Percentiles rank a stretch among this genome's conserved stretches.
phyloP scores from a whole-genome alignment of 1,140 invertebrate genomes.

The Plutomurus gul region DNA sequence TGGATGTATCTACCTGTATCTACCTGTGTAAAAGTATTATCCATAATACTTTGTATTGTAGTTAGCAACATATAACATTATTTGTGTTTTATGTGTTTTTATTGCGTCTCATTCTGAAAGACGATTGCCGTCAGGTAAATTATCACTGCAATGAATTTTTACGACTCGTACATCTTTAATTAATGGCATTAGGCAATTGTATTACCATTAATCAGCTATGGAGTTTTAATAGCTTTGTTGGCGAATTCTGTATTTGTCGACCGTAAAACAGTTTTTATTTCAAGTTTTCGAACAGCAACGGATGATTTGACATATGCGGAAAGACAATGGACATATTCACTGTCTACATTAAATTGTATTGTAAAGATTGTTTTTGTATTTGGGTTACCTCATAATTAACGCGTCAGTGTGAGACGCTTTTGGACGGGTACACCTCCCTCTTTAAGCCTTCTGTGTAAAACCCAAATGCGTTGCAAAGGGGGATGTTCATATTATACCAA shows the following conservation, averaged over 20 bases:
- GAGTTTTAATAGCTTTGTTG: conserved; percentile 3
- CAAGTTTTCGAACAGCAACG: too few species aligned
- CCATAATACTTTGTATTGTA: neutral
- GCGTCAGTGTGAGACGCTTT: neutral
- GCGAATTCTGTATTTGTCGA: neutral
- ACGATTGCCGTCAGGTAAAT: neutral
- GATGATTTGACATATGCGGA: too few species aligned
- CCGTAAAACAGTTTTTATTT: neutral
- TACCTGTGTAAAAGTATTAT: neutral
- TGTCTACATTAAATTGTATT: neutral
- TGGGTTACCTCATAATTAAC: conserved; percentile 24
- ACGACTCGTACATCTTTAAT: conserved; percentile 31
- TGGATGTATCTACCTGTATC: neutral
- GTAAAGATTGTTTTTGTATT: conserved; percentile 17
- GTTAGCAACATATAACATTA: neutral
- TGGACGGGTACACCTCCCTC: neutral
- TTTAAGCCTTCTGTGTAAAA: conserved; percentile 16
- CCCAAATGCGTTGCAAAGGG: neutral
- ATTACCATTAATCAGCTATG: conserved; percentile 12
- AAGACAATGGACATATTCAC: too few species aligned
- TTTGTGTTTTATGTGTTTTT: conserved; percentile 10
- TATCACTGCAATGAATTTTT: conserved; percentile 29
- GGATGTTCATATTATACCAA: too few species aligned
- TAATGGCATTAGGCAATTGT: conserved; percentile 18
- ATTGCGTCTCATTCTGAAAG: conserved; percentile 3